These are phyloP conservation scores for Drosophila neonasuta DNA, from an alignment of 2,888 invertebrate species.

Conservation along the genomic window DNA sequence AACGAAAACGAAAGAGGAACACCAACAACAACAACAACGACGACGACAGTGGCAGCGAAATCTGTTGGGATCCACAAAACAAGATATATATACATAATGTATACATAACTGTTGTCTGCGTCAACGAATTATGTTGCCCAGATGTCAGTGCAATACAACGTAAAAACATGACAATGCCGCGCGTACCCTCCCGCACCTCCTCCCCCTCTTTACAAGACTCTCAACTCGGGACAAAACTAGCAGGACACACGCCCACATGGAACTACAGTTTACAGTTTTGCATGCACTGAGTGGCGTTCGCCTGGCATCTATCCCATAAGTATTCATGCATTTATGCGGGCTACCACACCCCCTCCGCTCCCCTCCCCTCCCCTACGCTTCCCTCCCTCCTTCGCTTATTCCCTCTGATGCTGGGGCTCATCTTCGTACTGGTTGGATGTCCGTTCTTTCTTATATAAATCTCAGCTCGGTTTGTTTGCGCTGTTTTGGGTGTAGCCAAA, in stretches of 20 bases:
- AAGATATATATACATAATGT: slow-evolving; percentile 45
- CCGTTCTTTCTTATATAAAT: slow-evolving; percentile 62
- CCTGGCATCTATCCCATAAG: slow-evolving; percentile 41
- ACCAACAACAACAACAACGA: too few relatives aligned
- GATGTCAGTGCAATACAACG: slow-evolving; percentile 69
- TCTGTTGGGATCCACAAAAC: slow-evolving; percentile 44
- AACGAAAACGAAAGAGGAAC: not conserved
- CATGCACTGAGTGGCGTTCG: slow-evolving; percentile 56
- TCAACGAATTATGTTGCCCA: slow-evolving; percentile 69
- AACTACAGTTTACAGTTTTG: slow-evolving; percentile 38
- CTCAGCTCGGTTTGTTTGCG: slow-evolving; percentile 45
- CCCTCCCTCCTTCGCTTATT: not conserved
- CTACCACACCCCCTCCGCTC: not conserved
- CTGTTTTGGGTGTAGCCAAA: slow-evolving; percentile 58
- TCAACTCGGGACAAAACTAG: not conserved
- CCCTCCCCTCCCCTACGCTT: not conserved
- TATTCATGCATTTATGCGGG: slow-evolving; percentile 69
- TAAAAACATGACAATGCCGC: slow-evolving; percentile 64
- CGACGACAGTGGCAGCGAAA: slow-evolving; percentile 21
- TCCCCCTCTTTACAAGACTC: not conserved
- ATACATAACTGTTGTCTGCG: slow-evolving; percentile 44
- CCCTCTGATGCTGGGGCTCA: not conserved
- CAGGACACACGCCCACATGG: slow-evolving; percentile 16
- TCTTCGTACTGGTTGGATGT: slow-evolving; percentile 23
- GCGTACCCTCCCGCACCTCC: not conserved